Evolutionary conservation across 2,797 vertebrate genomes (phyloP), one percentile per base, ranked within the genome.

Genomic region (Malacoctenus gilli): DNA sequence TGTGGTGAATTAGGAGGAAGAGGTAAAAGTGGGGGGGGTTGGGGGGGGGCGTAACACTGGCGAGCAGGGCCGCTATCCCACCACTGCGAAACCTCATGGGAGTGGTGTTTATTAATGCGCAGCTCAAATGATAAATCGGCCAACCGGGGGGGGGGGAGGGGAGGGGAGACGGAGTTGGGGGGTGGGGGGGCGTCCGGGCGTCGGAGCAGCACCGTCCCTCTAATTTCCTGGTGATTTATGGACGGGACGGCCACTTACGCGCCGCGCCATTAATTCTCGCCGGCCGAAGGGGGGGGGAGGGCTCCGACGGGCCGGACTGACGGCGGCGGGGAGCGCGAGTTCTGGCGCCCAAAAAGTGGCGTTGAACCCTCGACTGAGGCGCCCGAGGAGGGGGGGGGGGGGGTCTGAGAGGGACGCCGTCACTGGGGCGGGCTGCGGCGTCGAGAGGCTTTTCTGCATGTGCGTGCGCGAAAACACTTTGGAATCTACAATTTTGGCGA

Each of bases 211-310:
- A 85, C 77, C 77, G 84, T 92, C 93, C 93, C 88, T 92, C 92
- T 94, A 91, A 94, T 96, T 95, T 94, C 92, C 89, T 85, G 77
- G 87, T 96, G 95, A 97, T 97, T 96, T 96, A 96, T 97, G 93
- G 92, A 94, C 84, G 87, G 91, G 91, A 93, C 75, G 86, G 90
- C 85, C 91, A 87, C 85, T 93, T 90, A 93, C 91, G 87, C 89
- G 82, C 89, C 77, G 82, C 84, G 87, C 92, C 94, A 95, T 97
- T 95, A 97, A 96, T 96, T 94, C 89, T 89, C 88, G 5, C 80
- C 41, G 78, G 92, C 84, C 86, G 84, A 86, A 86, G 87, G 75
- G 90, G 85, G 81, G 87, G 87, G 87, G 75, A 90, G 85, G 81
- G 75, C 75, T 90, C 72, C 79, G 91, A 90, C 85, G 82, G 74